Base-by-base conservation (phyloP, 2,113 vertebrate species). In the Pangasianodon hypophthalmus region DNA sequence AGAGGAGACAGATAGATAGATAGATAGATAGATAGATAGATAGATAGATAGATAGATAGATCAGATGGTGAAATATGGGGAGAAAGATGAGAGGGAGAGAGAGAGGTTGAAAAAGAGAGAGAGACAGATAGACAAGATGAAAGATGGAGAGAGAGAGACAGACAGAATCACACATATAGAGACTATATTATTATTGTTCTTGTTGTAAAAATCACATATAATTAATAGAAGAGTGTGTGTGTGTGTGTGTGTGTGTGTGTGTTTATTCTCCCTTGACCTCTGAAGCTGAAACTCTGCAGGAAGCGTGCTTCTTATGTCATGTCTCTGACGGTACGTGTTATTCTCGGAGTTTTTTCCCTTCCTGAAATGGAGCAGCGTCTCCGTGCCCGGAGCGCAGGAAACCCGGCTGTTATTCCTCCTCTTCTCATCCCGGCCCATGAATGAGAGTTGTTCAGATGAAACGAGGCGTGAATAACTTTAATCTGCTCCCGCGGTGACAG, bases 401-500 rank as follows among this genome's bases (percentile, higher is more conserved):
- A 26, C 44, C 19, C 69, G 84, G 83, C 19, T 37, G 77, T 64
- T 83, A 67, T 69, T 82, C 54, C 75, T 81, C 37, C 62, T 90
- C 73, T 88, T 41, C 58, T 44, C 60, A 14, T 90, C 88, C 88
- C 87, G 41, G 52, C 29, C 44, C 10, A 41, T 91, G 89, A 91
- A 92, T 87, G 87, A 58, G 81, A 90, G 48, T 89, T 90, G 88
- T 91, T 91, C 75, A 64, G 54, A 75, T 89, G 82, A 89, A 89
- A 52, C 64, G 67, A 90, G 81, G 88, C 48, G 71, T 67, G 87
- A 86, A 88, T 87, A 87, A 88, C 77, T 71, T 60, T 88, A 88
- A 88, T 92, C 92, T 88, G 86, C 62, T 92, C 84, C 79, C 44
- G 83, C 41, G 37, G 91, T 37, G 80, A 86, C 48, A 64, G 50